Percentiles rank a stretch among this genome's conserved stretches.
Conservation (phyloP, 1,140 invertebrate species). For the Amyelois transitella region DNA sequence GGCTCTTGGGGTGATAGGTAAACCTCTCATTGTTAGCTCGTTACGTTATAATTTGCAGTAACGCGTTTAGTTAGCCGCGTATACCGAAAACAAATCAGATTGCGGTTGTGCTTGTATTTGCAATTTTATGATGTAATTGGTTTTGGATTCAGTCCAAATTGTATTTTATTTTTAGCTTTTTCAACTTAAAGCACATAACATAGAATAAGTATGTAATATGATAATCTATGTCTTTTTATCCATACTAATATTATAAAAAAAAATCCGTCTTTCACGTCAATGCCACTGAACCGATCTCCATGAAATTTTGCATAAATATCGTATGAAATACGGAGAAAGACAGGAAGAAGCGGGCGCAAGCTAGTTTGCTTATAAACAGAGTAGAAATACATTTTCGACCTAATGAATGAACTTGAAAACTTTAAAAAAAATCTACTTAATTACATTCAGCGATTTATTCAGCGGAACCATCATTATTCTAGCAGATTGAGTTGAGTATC, state of each 20-base stretch:
- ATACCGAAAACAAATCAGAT: constrained; percentile 39
- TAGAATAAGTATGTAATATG: too few relatives aligned
- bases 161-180: not conserved
- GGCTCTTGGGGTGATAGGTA: constrained; percentile 62
- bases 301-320: too few relatives aligned
- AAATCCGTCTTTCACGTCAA: too few relatives aligned
- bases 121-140: constrained; percentile 4
- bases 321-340: too few relatives aligned
- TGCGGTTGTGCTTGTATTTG: constrained; percentile 7
- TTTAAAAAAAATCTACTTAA: constrained; percentile 11
- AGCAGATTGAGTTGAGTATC: constrained; percentile 59
- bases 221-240: too few relatives aligned
- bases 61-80: constrained; percentile 49
- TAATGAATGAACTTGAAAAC: not conserved
- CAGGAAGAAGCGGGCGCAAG: too few relatives aligned
- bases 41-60: constrained; percentile 59
- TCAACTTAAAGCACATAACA: too few relatives aligned
- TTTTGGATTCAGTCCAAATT: not conserved
- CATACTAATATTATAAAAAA: too few relatives aligned
- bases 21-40: constrained; percentile 70
- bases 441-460: not conserved
- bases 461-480: constrained; percentile 41
- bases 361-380: too few relatives aligned
- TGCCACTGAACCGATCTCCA: too few relatives aligned
- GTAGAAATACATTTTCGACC: not conserved